These are phyloP conservation scores for Plestiodon gilberti DNA, from an alignment of 2,113 vertebrate species.

Conservation along the genomic window DNA sequence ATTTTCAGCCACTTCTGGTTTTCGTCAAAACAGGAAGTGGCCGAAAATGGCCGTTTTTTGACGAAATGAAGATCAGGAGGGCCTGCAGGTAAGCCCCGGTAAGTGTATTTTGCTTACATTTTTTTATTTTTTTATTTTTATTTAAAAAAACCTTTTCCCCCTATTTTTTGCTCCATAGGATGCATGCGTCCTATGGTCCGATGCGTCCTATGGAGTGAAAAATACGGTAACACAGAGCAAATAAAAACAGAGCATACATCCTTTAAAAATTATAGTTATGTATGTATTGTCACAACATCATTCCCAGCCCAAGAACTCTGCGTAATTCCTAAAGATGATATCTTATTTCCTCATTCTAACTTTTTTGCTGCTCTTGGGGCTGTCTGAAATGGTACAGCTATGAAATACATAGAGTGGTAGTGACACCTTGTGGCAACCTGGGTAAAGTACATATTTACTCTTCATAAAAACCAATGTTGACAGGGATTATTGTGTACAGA, in stretches of 20 bases:
- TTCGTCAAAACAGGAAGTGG: too few species aligned
- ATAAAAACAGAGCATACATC: not conserved
- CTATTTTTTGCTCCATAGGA: too few species aligned
- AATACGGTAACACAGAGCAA: not conserved
- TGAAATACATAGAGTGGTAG: not conserved
- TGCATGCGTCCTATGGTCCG: too few species aligned
- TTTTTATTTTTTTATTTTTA: too few species aligned
- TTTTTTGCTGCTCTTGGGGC: rapidly evolving
- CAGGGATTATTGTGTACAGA: not conserved
- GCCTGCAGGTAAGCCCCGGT: too few species aligned
- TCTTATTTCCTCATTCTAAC: not conserved
- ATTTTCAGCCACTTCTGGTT: too few species aligned
- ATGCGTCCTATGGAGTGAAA: too few species aligned
- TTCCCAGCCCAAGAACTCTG: not conserved
- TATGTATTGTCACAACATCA: not conserved
- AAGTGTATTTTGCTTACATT: too few species aligned
- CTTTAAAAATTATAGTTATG: not conserved
- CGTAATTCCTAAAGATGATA: not conserved
- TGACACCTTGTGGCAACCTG: slow-evolving; percentile 39
- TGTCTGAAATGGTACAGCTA: rapidly evolving
- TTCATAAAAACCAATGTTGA: not conserved
- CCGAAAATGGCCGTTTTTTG: too few species aligned
- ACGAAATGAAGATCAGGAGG: too few species aligned
- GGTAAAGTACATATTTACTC: slow-evolving; percentile 24
- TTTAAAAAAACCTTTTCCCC: too few species aligned